These are phyloP conservation scores for Microcebus griseorufus DNA, from an alignment of 2,113 vertebrate species.

Conservation along the genomic window DNA sequence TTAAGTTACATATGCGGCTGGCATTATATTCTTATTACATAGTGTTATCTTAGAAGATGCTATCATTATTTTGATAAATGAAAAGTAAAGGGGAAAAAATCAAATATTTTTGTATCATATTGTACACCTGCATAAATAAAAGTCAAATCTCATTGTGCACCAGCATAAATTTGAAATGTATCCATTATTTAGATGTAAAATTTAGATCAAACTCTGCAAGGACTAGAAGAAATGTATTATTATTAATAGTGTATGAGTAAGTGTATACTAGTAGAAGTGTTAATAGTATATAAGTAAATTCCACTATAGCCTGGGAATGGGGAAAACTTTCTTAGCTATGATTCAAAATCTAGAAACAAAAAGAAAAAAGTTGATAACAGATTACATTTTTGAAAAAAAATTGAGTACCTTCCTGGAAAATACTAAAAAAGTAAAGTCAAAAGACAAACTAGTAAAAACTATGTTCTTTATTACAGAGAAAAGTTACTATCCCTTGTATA, in stretches of 20 bases:
- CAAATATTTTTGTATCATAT: not conserved
- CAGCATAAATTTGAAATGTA: not conserved
- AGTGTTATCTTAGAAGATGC: not conserved
- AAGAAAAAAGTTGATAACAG: not conserved
- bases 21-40: not conserved
- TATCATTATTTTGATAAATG: not conserved
- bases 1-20: not conserved
- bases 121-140: not conserved
- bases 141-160: not conserved
- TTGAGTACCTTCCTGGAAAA: not conserved
- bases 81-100: not conserved
- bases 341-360: not conserved
- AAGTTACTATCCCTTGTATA: not conserved
- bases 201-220: not conserved
- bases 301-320: not conserved
- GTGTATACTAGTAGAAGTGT: not conserved
- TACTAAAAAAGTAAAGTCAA: not conserved
- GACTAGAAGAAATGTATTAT: not conserved
- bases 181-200: not conserved
- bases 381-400: not conserved
- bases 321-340: not conserved
- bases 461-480: not conserved
- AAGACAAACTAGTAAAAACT: not conserved
- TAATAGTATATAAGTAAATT: no score
- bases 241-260: no score